These are phyloP conservation scores for Crepidodera aurea DNA, from an alignment of 2,888 invertebrate genomes.

Conservation along the genomic window DNA sequence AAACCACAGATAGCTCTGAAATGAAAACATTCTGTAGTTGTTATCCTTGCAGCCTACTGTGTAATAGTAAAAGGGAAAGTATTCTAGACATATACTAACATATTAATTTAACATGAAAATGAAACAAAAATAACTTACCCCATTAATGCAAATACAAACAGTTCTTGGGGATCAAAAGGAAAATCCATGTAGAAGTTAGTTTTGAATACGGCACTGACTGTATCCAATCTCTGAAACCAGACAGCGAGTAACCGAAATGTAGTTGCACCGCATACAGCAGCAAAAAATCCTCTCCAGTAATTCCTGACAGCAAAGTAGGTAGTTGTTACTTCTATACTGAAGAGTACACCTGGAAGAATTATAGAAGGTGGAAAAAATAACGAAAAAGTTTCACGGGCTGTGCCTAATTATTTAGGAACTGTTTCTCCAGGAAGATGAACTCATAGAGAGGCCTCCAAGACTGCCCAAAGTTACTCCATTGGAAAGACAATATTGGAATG, in stretches of 20 bases:
- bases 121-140: too few species aligned
- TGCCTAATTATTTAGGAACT: too few species aligned
- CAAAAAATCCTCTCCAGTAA: slow-evolving; percentile 98
- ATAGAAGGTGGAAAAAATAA: neutral
- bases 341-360: slow-evolving; percentile 80
- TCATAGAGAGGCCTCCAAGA: too few species aligned
- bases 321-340: slow-evolving; percentile 99
- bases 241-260: slow-evolving; percentile 93
- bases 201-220: slow-evolving; percentile 92
- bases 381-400: neutral
- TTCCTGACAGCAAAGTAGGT: slow-evolving; percentile 98
- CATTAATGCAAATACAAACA: slow-evolving; percentile 92
- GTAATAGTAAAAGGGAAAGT: too few species aligned
- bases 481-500: too few species aligned
- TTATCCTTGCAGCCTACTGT: too few species aligned
- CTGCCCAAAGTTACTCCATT: too few species aligned
- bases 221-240: slow-evolving; percentile 93
- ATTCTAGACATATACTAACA: too few species aligned
- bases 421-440: too few species aligned
- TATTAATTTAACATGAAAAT: too few species aligned
- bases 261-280: slow-evolving; percentile 96
- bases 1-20: slow-evolving; percentile 83
- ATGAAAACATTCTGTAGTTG: slow-evolving; percentile 39
- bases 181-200: slow-evolving; percentile 93
- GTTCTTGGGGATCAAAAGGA: slow-evolving; percentile 96